phyloP scores from a whole-genome alignment of 2,888 invertebrate genomes.

The Rutpela maculata region DNA sequence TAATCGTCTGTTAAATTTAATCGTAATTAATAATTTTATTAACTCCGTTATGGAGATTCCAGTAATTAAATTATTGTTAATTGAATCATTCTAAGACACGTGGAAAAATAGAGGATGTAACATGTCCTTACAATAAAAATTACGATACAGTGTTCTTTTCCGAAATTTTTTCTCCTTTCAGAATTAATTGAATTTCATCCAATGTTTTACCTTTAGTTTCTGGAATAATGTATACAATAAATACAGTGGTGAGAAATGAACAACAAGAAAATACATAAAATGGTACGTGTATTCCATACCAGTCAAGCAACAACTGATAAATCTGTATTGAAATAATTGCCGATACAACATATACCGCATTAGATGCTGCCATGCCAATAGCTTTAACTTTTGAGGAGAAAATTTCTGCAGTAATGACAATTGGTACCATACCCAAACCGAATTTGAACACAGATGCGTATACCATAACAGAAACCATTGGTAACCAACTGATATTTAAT shows the following conservation, averaged over 20 bases:
- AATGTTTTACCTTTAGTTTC: constrained; percentile 67
- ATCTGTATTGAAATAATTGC: constrained; percentile 59
- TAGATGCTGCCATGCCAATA: constrained; percentile 64
- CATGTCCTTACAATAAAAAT: too few relatives aligned
- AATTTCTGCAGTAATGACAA: constrained; percentile 70
- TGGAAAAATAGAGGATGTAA: too few relatives aligned
- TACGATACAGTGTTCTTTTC: constrained; percentile 20
- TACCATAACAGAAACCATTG: constrained; percentile 68
- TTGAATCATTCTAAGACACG: too few relatives aligned
- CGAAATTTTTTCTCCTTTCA: constrained; percentile 57
- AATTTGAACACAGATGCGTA: constrained; percentile 68
- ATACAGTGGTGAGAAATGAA: constrained; percentile 57
- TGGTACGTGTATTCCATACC: constrained; percentile 59
- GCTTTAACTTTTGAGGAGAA: constrained; percentile 70
- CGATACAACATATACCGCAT: constrained; percentile 58
- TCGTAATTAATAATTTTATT: too few relatives aligned
- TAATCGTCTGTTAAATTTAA: too few relatives aligned
- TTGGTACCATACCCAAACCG: constrained; percentile 69
- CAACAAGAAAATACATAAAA: constrained; percentile 60
- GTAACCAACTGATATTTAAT: constrained; percentile 67
- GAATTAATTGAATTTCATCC: constrained; percentile 65
- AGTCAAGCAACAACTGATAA: constrained; percentile 56
- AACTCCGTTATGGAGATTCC: too few relatives aligned
- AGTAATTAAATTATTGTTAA: too few relatives aligned
- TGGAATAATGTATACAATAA: constrained; percentile 58